Percentiles rank a stretch among this genome's conserved stretches.
Evolutionary conservation across 2,888 invertebrate species (phyloP).

Genomic region (Noctuana brunneofusca): DNA sequence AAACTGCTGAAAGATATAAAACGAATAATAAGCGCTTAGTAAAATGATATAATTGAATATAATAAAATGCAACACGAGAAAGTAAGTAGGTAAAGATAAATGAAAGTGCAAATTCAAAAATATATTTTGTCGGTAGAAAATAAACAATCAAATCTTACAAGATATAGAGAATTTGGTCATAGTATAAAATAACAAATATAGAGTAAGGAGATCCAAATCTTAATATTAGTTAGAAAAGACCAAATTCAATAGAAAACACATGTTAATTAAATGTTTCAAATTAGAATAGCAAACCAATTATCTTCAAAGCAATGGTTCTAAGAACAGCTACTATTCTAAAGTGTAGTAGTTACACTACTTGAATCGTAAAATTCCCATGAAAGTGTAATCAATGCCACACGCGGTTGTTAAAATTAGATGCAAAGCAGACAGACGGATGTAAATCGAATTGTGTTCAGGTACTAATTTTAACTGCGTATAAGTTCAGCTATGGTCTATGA

Average conservation of each 20-base stretch:
- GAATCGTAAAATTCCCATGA: conserved; percentile 20
- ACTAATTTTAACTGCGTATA: conserved; percentile 26
- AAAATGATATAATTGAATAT: too few relatives aligned
- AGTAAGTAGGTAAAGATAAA: too few relatives aligned
- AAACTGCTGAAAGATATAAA: too few relatives aligned
- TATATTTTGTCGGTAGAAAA: too few relatives aligned
- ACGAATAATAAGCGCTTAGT: too few relatives aligned
- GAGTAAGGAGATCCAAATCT: too few relatives aligned
- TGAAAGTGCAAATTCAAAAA: too few relatives aligned
- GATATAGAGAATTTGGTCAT: too few relatives aligned
- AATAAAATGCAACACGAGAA: too few relatives aligned
- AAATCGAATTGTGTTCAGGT: conserved; percentile 25
- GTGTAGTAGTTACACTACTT: conserved; percentile 1
- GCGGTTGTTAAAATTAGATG: conserved; percentile 32
- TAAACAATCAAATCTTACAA: too few relatives aligned
- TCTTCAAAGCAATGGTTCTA: conserved; percentile 3
- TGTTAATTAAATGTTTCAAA: background rate
- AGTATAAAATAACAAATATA: too few relatives aligned
- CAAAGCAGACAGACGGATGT: conserved; percentile 26
- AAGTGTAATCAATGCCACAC: conserved; percentile 21
- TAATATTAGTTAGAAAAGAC: background rate
- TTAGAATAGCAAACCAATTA: background rate
- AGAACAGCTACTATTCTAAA: conserved; percentile 5
- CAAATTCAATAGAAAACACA: background rate
- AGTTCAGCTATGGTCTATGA: background rate